Conservation (phyloP, 2,113 vertebrate species). For the Garra rufa region DNA sequence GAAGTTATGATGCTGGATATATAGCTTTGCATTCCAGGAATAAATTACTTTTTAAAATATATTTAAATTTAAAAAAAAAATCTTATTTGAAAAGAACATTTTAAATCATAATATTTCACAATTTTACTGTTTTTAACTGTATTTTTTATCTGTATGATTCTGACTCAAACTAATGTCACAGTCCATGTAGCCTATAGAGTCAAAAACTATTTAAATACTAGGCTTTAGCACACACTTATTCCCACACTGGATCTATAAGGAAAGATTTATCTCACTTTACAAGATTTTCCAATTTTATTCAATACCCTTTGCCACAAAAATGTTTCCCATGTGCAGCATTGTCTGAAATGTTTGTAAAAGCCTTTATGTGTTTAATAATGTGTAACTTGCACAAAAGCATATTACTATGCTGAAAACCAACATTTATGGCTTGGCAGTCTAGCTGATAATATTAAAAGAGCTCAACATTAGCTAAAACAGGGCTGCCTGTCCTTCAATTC, state of each 20-base stretch:
- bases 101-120: neutral
- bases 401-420: neutral
- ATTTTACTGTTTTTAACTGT: neutral
- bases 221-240: neutral
- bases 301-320: neutral
- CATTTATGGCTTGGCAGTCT: neutral
- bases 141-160: neutral
- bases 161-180: neutral
- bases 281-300: slow-evolving; percentile 18
- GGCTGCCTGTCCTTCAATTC: neutral
- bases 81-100: neutral
- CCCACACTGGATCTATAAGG: neutral
- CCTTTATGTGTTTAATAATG: neutral
- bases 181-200: neutral
- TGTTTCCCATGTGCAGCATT: neutral
- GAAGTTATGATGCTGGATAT: neutral
- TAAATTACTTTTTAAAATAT: neutral
- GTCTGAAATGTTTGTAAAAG: neutral
- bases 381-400: slow-evolving; percentile 3
- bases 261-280: neutral
- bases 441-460: neutral
- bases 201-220: neutral
- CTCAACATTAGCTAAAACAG: neutral
- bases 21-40: neutral
- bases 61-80: too few relatives aligned